phyloP scores from a whole-genome alignment of 1,140 invertebrate genomes.

The Papilio machaon region DNA sequence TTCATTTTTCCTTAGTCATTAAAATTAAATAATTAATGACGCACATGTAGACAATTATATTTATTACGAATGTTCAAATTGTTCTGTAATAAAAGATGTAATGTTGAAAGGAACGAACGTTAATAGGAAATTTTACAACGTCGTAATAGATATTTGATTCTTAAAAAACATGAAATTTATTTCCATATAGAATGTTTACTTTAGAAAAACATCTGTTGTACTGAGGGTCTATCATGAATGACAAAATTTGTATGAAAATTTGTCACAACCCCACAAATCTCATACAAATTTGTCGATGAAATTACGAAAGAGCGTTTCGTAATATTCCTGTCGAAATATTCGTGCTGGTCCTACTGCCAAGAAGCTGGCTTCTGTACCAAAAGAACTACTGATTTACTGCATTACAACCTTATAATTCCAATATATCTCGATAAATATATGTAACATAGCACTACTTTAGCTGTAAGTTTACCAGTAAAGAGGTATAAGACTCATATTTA shows the following conservation, averaged over 20 bases:
- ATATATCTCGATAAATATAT: conserved; percentile 13
- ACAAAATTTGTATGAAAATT: no score
- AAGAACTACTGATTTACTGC: neutral
- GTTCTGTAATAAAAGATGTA: neutral
- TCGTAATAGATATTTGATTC: neutral
- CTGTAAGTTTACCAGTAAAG: conserved; percentile 45
- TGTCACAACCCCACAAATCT: no score
- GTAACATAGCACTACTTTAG: neutral
- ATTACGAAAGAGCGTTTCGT: no score
- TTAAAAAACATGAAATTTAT: neutral
- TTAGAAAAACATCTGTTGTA: neutral
- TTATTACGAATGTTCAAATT: neutral
- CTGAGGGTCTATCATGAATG: neutral
- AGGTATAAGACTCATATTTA: conserved; percentile 51
- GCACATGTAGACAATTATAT: neutral
- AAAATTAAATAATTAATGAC: neutral
- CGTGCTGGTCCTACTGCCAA: no score
- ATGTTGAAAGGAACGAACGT: neutral
- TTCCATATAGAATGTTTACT: neutral
- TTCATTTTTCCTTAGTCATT: neutral
- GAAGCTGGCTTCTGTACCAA: neutral
- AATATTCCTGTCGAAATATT: no score
- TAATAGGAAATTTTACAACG: neutral
- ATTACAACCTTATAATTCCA: neutral
- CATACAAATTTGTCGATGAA: no score